Percentiles rank a stretch among this genome's conserved stretches.
Conservation (phyloP, 2,888 invertebrate species). For the Alcis repandata region DNA sequence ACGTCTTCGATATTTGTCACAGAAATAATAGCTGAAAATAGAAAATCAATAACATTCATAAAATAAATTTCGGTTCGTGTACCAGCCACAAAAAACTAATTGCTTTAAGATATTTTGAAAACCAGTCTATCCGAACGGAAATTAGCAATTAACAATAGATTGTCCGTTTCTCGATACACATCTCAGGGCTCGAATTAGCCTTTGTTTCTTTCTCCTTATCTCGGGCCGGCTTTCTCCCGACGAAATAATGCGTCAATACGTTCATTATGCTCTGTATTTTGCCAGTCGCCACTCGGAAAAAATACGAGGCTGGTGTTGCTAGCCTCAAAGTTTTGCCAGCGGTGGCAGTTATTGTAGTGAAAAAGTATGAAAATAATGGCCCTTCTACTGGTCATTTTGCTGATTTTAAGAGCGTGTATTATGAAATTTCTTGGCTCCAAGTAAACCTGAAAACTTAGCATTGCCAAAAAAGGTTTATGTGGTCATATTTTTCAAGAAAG, state of each 20-base stretch:
- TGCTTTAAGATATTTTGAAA: not conserved
- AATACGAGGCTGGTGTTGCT: conserved; percentile 20
- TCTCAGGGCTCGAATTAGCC: conserved; percentile 54
- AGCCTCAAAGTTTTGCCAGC: not conserved
- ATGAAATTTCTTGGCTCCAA: too few species aligned
- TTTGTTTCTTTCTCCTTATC: conserved; percentile 58
- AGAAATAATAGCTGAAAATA: too few species aligned
- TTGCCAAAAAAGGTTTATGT: too few species aligned
- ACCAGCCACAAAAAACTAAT: not conserved
- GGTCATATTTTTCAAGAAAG: too few species aligned
- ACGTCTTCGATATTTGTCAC: too few species aligned
- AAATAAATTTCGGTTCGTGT: not conserved
- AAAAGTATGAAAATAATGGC: too few species aligned
- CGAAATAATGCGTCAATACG: conserved; percentile 64
- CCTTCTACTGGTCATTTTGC: too few species aligned
- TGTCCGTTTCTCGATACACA: conserved; percentile 47
- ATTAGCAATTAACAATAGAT: conserved; percentile 45
- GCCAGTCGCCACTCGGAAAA: conserved; percentile 49
- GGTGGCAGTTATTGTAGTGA: conserved; percentile 4
- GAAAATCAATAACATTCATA: too few species aligned
- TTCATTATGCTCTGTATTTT: conserved; percentile 69
- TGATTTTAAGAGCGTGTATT: too few species aligned
- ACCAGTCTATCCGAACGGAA: conserved; percentile 32
- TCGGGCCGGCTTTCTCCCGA: conserved; percentile 61
- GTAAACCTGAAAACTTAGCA: too few species aligned